Base-by-base conservation (phyloP, 2,888 invertebrate genomes). In the Diaprepes abbreviatus region DNA sequence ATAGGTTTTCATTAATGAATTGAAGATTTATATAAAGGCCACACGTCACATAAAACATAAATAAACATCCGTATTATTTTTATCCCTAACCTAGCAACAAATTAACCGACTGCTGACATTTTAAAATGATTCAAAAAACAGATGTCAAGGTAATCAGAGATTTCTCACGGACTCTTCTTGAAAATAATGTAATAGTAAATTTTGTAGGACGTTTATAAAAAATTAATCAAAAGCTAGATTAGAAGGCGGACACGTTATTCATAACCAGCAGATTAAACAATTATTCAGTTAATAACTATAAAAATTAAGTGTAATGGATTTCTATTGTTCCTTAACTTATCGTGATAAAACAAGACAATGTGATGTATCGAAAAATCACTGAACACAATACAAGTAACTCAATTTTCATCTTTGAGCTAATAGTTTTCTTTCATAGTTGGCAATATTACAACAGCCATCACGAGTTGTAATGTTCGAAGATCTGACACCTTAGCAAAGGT, bases 41-140 rank as follows among this genome's bases (percentile, higher is more conserved):
- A 9, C 12, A 9, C 24, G 48, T 28, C 48, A 12, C 48, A 48
- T 48, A 48, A 48, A 48, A 12, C 24, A 28, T 1, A 48, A 14
- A 24, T 14, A 28, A 24, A 48, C 28, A 48, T 48, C 48, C 48
- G 48, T 12, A 19, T 43, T 17, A 1, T 35, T 35, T 9, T 35
- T 28, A 14, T 48, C 45, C n/a, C 45, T 48, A 48, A 48, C 48
- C 28, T 50, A 31, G 48, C 48, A 50, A 50, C 48, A 50, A 50
- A 50, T 24, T 50, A 50, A 9, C 14, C 48, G 28, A 50, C 14
- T 50, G 28, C 48, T 50, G 48, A 28, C 48, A 50, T 50, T 50
- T 50, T 28, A 50, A 50, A 12, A 14, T 50, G 12, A 50, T 9
- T 50, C 14, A n/a, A 50, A 50, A 50, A 28, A 21, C 28, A 50